These are phyloP conservation scores for Stenotaenia linearis DNA, from an alignment of 2,888 invertebrate species.

Conservation along the genomic window DNA sequence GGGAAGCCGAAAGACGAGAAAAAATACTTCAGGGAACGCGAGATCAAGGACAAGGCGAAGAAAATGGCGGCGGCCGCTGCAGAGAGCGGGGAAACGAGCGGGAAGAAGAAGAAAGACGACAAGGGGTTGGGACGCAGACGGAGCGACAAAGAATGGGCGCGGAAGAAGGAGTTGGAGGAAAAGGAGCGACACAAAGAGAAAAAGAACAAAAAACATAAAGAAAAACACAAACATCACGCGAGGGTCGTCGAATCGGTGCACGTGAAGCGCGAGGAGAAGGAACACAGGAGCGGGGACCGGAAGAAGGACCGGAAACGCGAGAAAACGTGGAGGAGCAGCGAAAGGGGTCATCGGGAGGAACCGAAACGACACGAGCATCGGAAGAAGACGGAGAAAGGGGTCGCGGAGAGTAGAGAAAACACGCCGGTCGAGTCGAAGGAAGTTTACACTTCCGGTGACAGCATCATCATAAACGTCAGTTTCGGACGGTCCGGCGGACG, in stretches of 20 bases:
- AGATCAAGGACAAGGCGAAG: conserved; percentile 38
- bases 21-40: conserved; percentile 46
- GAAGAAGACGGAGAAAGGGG: conserved; percentile 34
- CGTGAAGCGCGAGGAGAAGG: conserved; percentile 38
- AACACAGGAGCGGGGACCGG: background rate
- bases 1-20: conserved; percentile 47
- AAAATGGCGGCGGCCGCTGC: conserved; percentile 33
- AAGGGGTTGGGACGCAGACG: background rate
- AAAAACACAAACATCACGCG: conserved; percentile 36
- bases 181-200: conserved; percentile 43
- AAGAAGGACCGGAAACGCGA: conserved; percentile 39
- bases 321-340: conserved; percentile 36
- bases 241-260: conserved; percentile 24
- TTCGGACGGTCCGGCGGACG: conserved; percentile 50
- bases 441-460: conserved; percentile 87
- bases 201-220: conserved; percentile 30
- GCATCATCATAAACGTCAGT: conserved; percentile 85
- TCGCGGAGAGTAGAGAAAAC: conserved; percentile 31
- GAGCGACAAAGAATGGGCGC: background rate
- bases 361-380: conserved; percentile 35
- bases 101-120: background rate
- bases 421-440: conserved; percentile 58
- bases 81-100: background rate
- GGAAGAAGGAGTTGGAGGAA: conserved; percentile 41
- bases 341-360: conserved; percentile 34